Percentiles rank a stretch among this genome's conserved stretches.
Evolutionary conservation across 2,888 invertebrate genomes (phyloP).

Genomic region (Spilarctia lutea): DNA sequence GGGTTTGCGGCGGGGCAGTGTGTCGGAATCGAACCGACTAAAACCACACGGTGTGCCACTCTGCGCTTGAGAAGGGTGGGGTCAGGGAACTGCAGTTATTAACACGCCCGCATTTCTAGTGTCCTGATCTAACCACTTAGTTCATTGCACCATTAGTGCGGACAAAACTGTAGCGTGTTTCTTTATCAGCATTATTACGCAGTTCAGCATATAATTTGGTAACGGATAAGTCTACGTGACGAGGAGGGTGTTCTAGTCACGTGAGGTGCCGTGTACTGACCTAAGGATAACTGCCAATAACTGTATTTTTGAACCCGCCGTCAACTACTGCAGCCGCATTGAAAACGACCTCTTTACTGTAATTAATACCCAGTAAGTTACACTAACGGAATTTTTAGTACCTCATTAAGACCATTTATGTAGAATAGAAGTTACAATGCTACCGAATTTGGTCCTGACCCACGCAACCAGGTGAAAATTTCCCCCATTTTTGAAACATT

Average conservation of each 20-base stretch:
- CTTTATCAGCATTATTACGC: not conserved
- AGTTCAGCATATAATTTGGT: conserved; percentile 7
- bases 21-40: no score
- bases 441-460: no score
- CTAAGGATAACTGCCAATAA: conserved; percentile 75
- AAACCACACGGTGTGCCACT: no score
- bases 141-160: not conserved
- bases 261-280: conserved; percentile 72
- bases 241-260: conserved; percentile 66
- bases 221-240: conserved; percentile 45
- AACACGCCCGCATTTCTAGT: no score
- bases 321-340: conserved; percentile 64
- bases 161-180: not conserved
- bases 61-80: no score
- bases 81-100: no score
- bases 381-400: conserved; percentile 63
- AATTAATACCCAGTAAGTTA: conserved; percentile 63
- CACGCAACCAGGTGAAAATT: no score
- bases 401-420: conserved; percentile 1
- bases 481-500: no score
- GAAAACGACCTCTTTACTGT: conserved; percentile 67
- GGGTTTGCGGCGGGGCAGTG: no score
- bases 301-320: conserved; percentile 65
- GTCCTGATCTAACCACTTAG: not conserved
- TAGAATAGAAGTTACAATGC: no score